Percentiles rank a stretch among this genome's conserved stretches.
Conservation (phyloP, 2,797 vertebrate genomes). For the Notolabrus celidotus region DNA sequence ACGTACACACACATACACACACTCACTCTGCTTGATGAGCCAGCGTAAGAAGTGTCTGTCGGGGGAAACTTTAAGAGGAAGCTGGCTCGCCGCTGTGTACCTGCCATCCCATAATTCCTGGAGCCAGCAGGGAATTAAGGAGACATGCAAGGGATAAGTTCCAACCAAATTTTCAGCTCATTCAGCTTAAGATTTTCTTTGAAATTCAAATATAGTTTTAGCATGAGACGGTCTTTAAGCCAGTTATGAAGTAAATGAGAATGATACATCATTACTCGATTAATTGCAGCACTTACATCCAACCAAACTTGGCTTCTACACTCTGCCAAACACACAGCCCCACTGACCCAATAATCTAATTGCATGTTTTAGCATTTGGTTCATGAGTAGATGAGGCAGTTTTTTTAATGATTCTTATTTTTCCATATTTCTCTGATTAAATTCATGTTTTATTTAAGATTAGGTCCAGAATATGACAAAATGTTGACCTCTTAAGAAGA, state of each 20-base stretch:
- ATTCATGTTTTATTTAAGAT: too few relatives aligned
- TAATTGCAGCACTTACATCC: constrained; percentile 33
- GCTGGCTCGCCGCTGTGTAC: constrained; percentile 51
- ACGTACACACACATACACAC: not conserved
- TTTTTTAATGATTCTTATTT: not conserved
- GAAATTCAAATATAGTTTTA: constrained; percentile 52
- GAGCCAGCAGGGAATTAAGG: constrained; percentile 47
- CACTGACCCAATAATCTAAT: constrained; percentile 16
- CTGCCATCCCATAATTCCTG: constrained; percentile 62
- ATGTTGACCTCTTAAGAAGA: too few relatives aligned
- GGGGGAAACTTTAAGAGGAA: constrained; percentile 62
- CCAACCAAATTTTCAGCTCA: constrained; percentile 28
- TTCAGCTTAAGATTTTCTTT: constrained; percentile 50
- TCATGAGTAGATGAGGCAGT: not conserved
- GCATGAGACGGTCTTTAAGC: constrained; percentile 11
- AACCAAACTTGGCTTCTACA: constrained; percentile 2
- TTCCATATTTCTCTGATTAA: too few relatives aligned
- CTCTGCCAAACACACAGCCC: constrained; percentile 4
- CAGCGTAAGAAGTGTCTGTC: constrained; percentile 62
- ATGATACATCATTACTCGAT: constrained; percentile 41
- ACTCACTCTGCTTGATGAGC: constrained; percentile 62
- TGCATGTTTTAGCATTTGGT: constrained; percentile 12
- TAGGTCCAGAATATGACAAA: too few relatives aligned
- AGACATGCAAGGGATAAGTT: constrained; percentile 48
- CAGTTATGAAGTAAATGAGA: constrained; percentile 31